Conservation (phyloP, 2,888 invertebrate genomes). For the Drosophila flavopinicola region DNA sequence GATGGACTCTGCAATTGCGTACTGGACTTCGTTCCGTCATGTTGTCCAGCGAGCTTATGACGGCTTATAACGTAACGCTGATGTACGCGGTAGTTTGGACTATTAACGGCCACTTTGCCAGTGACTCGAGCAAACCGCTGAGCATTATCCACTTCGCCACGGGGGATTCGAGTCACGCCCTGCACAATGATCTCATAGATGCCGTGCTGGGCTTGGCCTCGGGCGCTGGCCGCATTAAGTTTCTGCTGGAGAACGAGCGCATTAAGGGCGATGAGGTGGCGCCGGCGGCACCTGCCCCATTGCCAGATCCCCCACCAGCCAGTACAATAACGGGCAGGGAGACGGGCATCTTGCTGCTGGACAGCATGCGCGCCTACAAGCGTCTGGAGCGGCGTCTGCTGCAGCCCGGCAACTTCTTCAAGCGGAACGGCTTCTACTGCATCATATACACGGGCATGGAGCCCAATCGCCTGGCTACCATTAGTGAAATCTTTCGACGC, state of each 20-base stretch:
- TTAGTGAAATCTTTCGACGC: constrained; percentile 74
- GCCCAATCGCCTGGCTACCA: constrained; percentile 45
- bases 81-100: constrained; percentile 79
- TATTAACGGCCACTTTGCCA: constrained; percentile 71
- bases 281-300: neutral
- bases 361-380: constrained; percentile 68
- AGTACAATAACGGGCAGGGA: constrained; percentile 30
- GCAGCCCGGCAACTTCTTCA: constrained; percentile 48
- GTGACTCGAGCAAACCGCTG: constrained; percentile 58
- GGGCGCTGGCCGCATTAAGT: constrained; percentile 37
- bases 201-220: constrained; percentile 32
- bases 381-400: constrained; percentile 65
- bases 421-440: constrained; percentile 75
- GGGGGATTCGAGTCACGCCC: constrained; percentile 34
- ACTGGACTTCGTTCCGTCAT: constrained; percentile 14
- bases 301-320: neutral
- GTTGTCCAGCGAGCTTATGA: constrained; percentile 19
- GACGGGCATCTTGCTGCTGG: constrained; percentile 72
- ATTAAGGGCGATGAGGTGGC: neutral
- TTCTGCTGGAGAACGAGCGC: constrained; percentile 43
- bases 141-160: constrained; percentile 70
- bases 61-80: constrained; percentile 68
- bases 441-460: constrained; percentile 78
- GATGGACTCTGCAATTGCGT: neutral
- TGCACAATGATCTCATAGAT: constrained; percentile 76